phyloP scores from a whole-genome alignment of 1,140 invertebrate species.

The Polypedilum vanderplanki region DNA sequence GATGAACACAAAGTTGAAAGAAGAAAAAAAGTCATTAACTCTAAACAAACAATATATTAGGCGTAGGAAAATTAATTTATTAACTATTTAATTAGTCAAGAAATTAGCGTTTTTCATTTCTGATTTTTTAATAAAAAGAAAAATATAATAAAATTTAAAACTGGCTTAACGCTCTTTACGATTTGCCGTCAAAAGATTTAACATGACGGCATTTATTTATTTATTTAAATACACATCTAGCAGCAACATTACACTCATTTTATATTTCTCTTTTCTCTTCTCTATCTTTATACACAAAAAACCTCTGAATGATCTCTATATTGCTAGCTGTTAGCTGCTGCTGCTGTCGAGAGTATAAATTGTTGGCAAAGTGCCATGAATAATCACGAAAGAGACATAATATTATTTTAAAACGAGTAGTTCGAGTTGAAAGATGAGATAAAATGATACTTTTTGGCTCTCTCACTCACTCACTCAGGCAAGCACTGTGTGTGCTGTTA shows the following conservation, averaged over 20 bases:
- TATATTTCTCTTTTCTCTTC: too few relatives aligned
- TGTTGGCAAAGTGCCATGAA: constrained; percentile 26
- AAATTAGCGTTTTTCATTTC: constrained; percentile 21
- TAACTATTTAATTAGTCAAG: constrained; percentile 28
- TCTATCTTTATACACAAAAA: background rate
- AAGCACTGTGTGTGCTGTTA: background rate
- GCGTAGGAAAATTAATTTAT: constrained; percentile 27
- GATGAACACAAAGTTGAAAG: constrained; percentile 11
- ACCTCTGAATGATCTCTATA: background rate
- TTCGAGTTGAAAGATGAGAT: constrained; percentile 27
- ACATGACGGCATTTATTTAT: constrained; percentile 27
- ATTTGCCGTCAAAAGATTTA: constrained; percentile 27
- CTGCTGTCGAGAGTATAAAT: constrained; percentile 8
- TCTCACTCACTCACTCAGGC: background rate
- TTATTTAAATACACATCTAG: constrained; percentile 15
- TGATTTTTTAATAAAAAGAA: background rate
- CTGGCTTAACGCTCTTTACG: constrained; percentile 15
- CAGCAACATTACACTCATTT: constrained; percentile 11
- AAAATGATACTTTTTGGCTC: constrained; percentile 26
- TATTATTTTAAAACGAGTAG: constrained; percentile 28
- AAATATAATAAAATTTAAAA: background rate
- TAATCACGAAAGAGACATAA: constrained; percentile 27
- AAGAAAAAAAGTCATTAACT: constrained; percentile 24
- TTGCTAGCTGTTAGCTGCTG: background rate
- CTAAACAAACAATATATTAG: constrained; percentile 28